phyloP scores from a whole-genome alignment of 2,888 invertebrate genomes.

The Peribatodes rhomboidaria region DNA sequence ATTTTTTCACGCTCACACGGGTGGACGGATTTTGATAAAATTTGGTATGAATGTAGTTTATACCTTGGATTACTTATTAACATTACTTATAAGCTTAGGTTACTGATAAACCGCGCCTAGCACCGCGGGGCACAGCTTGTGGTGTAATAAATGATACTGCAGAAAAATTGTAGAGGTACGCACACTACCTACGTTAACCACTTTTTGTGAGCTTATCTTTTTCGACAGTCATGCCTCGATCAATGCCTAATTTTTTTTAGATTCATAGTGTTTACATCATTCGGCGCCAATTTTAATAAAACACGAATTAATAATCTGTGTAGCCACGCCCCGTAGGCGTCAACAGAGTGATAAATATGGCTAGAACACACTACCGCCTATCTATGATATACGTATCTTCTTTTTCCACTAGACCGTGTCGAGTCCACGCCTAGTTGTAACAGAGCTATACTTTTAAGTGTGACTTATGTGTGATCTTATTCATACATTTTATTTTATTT shows the following conservation, averaged over 20 bases:
- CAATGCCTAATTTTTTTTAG: slow-evolving; percentile 26
- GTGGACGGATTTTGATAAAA: too few relatives aligned
- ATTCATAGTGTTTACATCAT: slow-evolving; percentile 61
- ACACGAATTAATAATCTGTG: slow-evolving; percentile 78
- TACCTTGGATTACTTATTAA: too few relatives aligned
- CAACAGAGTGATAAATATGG: slow-evolving; percentile 80
- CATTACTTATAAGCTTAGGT: too few relatives aligned
- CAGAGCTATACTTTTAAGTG: slow-evolving; percentile 30
- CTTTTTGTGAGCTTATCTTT: not conserved
- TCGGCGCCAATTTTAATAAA: slow-evolving; percentile 76
- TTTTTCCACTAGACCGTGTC: slow-evolving; percentile 59
- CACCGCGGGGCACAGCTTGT: too few relatives aligned
- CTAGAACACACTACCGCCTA: slow-evolving; percentile 76
- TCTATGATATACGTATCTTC: slow-evolving; percentile 67
- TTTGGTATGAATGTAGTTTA: too few relatives aligned
- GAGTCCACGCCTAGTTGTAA: slow-evolving; percentile 63
- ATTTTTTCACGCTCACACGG: too few relatives aligned
- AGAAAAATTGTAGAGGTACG: too few relatives aligned
- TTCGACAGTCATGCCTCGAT: slow-evolving; percentile 6
- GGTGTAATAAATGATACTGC: too few relatives aligned
- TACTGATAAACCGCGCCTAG: too few relatives aligned
- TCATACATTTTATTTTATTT: slow-evolving; percentile 69
- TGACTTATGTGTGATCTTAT: slow-evolving; percentile 54
- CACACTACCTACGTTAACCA: not conserved
- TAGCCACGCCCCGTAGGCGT: slow-evolving; percentile 83